Percentiles rank a stretch among this genome's conserved stretches.
Evolutionary conservation across 2,888 invertebrate genomes (phyloP).

Genomic region (Cremastinae sp.): DNA sequence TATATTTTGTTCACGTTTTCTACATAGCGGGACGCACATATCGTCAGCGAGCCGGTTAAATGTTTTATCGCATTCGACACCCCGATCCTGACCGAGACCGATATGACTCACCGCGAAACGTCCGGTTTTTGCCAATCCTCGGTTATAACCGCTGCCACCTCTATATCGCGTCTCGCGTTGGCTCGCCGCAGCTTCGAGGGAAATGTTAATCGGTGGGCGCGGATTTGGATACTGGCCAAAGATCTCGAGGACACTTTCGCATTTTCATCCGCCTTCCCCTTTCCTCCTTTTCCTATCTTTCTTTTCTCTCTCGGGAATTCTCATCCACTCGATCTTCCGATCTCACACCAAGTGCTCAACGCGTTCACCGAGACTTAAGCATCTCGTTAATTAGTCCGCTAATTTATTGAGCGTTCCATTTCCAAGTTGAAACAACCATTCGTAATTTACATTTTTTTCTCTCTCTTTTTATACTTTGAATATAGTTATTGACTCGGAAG

Average conservation of each 20-base stretch:
- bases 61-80: conserved; percentile 57
- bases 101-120: conserved; percentile 57
- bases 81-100: conserved; percentile 46
- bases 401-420: conserved; percentile 16
- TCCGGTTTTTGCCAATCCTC: conserved; percentile 60
- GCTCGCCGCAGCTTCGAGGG: conserved; percentile 51
- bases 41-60: conserved; percentile 46
- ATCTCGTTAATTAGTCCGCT: conserved; percentile 33
- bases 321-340: conserved; percentile 27
- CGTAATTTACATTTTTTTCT: neutral
- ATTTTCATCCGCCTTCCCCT: conserved; percentile 27
- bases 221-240: conserved; percentile 66
- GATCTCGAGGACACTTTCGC: conserved; percentile 57
- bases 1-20: neutral
- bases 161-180: conserved; percentile 32
- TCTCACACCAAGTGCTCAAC: conserved; percentile 25
- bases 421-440: neutral
- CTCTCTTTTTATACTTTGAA: neutral
- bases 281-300: neutral
- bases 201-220: conserved; percentile 68
- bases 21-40: conserved; percentile 40
- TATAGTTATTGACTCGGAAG: neutral
- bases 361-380: conserved; percentile 20
- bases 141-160: conserved; percentile 47
- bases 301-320: conserved; percentile 7